Evolutionary conservation across 2,888 invertebrate genomes (phyloP), one percentile per base, ranked within the genome.

Genomic region (Ophioninae sp.): DNA sequence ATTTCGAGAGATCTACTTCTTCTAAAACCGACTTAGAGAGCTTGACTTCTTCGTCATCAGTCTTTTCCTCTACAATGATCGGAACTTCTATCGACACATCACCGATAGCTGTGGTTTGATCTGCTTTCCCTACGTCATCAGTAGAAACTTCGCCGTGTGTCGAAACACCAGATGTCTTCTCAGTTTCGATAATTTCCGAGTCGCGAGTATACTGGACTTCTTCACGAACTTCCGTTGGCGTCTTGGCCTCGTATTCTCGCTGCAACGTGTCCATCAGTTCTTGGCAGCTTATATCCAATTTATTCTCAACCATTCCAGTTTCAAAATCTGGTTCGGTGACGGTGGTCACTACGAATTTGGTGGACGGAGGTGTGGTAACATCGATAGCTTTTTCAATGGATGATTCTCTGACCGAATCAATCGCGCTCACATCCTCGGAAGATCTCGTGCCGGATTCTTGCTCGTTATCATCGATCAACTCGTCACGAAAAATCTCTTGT

Each of bases 221-320:
- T 20, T 87, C 59, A 13, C 67, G 87, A 65, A 90, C 91, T 1
- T 90, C 90, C 0, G 91, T 92, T 3, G 91, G 92, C 2, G 91
- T 91, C 76, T 91, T 92, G 0, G 90, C 90, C 23, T 92, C 91
- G 44, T 91, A 89, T 73, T 93, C 92, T 20, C 90, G 88, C 58
- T 92, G 91, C 61, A 92, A 79, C 0, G 91, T 90, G n/a, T 91
- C 92, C 2, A 92, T 88, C 39, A 93, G 83, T 75, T 93, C 92
- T 80, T 93, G 92, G 69, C 92, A 92, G 80, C 91, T 92, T 7
- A 92, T 76, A 22, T 93, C 92, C 74, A 92, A 82, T 69, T 91
- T 89, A 72, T 92, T 89, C 76, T 93, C 93, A n/a, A 92, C 90
- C 61, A 93, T 59, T 77, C 92, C 91, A 68, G 84, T 89, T 41